Evolutionary conservation across 2,888 invertebrate species (phyloP), one percentile per base, ranked within the genome.

Genomic region (Salpingus planirostris): DNA sequence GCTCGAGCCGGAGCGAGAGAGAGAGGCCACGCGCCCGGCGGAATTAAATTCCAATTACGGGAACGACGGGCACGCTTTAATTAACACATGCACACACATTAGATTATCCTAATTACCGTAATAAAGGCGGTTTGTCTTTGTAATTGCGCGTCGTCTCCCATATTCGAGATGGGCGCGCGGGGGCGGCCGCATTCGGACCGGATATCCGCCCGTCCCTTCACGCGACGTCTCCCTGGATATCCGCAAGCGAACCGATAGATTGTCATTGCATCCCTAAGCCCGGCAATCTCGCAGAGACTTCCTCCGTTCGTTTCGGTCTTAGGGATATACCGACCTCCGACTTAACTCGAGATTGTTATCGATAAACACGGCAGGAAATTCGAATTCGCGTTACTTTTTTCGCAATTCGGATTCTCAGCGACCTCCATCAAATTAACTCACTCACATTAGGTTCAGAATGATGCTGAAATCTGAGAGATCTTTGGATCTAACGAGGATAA

Each of bases 241-340:
- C 46, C 49, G 52, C 52, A 52, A 56, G 52, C 49, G 49, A 53
- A 55, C 52, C 56, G 46, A 55, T 55, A 54, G 54, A 55, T 55
- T 56, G 54, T 54, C 55, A 55, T 55, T 54, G 54, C 51, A 36
- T 48, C 45, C 44, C 51, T 54, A 54, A 50, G 54, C 46, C 27
- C 31, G 40, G 41, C 44, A 47, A 49, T 47, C 42, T 36, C 34
- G 41, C 30, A 7, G 24, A 5, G 24, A 24, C 13, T 26, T 26
- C 6, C 13, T 26, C n/a, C 26, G 7, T 26, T 26, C 13, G 5
- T 12, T 12, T 12, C 13, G 14, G 26, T 12, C 26, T 26, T 26
- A 26, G 12, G 13, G 12, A n/a, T n/a, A n/a, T n/a, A n/a, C n/a
- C n/a, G n/a, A n/a, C 26, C 12, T 6, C 6, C 26, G 26, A 12